A percentile compares a stretch with the other conserved stretches of the same genome.
These are phyloP conservation scores for Lasioglossum calceatum DNA, from an alignment of 2,888 invertebrate species.

Conservation along the genomic window DNA sequence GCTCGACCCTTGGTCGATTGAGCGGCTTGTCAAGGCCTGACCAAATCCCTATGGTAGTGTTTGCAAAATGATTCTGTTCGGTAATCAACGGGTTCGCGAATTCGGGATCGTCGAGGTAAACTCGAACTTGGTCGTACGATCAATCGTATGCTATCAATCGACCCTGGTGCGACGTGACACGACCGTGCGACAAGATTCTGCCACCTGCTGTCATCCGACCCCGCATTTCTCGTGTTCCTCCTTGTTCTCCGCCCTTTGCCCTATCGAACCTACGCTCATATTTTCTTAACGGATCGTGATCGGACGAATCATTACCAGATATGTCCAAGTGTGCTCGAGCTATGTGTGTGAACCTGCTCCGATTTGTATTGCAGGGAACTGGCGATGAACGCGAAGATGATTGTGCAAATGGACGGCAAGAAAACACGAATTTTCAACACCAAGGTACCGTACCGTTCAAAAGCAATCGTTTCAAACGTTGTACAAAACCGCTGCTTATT, in stretches of 20 bases:
- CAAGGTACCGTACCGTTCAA: constrained; percentile 85
- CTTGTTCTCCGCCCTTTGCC: background rate
- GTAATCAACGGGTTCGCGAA: background rate
- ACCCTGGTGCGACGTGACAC: constrained; percentile 27
- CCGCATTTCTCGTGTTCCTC: constrained; percentile 6
- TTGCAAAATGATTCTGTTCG: background rate
- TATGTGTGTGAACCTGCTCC: constrained; percentile 44
- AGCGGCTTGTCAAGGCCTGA: background rate
- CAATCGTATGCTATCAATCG: constrained; percentile 49
- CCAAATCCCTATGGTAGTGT: constrained; percentile 24
- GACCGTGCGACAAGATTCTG: constrained; percentile 31
- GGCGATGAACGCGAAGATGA: constrained; percentile 92
- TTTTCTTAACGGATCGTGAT: background rate
- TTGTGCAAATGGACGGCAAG: constrained; percentile 94
- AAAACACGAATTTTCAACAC: constrained; percentile 91
- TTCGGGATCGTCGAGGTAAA: background rate
- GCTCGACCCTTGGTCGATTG: background rate
- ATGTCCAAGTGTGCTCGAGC: constrained; percentile 13
- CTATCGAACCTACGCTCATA: background rate
- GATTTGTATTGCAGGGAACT: constrained; percentile 89
- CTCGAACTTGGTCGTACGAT: constrained; percentile 32
- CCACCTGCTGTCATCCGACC: constrained; percentile 62
- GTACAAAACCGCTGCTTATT: constrained; percentile 31
- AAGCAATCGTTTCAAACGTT: background rate
- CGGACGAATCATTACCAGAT: background rate